phyloP scores from a whole-genome alignment of 2,888 invertebrate genomes.

The Fragum sueziense region DNA sequence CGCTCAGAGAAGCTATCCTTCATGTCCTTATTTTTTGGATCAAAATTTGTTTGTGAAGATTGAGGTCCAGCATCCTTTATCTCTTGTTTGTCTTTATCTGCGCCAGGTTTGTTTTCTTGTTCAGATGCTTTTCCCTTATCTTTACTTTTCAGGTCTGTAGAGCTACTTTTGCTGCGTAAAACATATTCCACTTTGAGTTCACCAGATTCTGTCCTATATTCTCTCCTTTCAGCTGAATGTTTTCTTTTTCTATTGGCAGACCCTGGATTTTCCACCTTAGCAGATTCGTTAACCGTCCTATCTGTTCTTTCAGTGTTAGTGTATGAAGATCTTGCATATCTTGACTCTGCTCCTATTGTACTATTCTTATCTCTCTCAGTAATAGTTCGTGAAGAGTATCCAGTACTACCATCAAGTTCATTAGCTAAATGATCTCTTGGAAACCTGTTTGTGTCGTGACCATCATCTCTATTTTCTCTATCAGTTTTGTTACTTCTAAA shows the following conservation, averaged over 20 bases:
- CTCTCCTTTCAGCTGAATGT: conserved; percentile 13
- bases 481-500: neutral
- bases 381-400: neutral
- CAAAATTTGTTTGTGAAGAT: neutral
- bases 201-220: conserved; percentile 18
- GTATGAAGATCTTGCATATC: neutral
- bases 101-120: conserved; percentile 13
- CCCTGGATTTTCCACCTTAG: neutral
- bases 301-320: neutral
- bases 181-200: conserved; percentile 57
- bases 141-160: conserved; percentile 14
- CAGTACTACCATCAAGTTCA: neutral
- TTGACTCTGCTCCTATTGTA: neutral
- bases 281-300: neutral
- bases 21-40: neutral
- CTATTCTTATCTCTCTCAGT: neutral
- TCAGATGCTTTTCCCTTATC: neutral
- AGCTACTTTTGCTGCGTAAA: conserved; percentile 38
- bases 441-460: neutral
- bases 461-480: neutral
- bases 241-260: conserved; percentile 10
- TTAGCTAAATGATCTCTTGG: neutral
- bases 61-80: neutral
- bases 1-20: neutral
- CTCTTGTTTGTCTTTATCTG: neutral